A percentile compares a stretch with the other conserved stretches of the same genome.
Evolutionary conservation across 1,140 invertebrate genomes (phyloP).

Genomic region (Aradophagus sp.): DNA sequence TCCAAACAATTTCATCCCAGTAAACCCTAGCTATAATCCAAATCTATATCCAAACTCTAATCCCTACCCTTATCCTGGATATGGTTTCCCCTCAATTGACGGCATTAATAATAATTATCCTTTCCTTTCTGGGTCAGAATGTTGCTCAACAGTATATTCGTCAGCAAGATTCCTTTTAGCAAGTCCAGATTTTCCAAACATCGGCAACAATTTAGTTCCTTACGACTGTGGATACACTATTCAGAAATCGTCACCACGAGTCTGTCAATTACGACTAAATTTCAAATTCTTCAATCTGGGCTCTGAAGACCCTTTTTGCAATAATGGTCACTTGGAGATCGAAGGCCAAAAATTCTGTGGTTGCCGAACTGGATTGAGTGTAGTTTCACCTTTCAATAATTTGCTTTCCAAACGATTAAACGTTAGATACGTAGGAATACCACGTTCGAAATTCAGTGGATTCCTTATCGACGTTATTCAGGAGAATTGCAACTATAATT

Average conservation of each 20-base stretch:
- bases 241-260: slow-evolving; percentile 68
- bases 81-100: slow-evolving; percentile 27
- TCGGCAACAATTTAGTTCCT: slow-evolving; percentile 19
- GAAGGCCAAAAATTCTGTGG: slow-evolving; percentile 77
- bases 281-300: slow-evolving; percentile 77
- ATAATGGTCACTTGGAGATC: slow-evolving; percentile 74
- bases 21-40: too few species aligned
- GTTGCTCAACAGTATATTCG: slow-evolving; percentile 72
- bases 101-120: slow-evolving; percentile 23
- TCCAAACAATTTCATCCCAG: slow-evolving; percentile 19
- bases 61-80: slow-evolving; percentile 10
- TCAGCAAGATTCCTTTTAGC: slow-evolving; percentile 73
- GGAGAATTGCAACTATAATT: slow-evolving; percentile 70
- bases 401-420: slow-evolving; percentile 38
- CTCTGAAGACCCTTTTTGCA: slow-evolving; percentile 66
- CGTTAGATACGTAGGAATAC: slow-evolving; percentile 57
- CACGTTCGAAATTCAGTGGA: slow-evolving; percentile 67
- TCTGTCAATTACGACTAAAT: slow-evolving; percentile 75
- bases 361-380: slow-evolving; percentile 74
- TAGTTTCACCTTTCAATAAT: slow-evolving; percentile 58
- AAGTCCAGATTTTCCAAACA: slow-evolving; percentile 76
- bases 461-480: slow-evolving; percentile 77
- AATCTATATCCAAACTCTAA: too few species aligned
- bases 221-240: slow-evolving; percentile 75
- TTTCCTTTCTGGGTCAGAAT: slow-evolving; percentile 38